phyloP scores from a whole-genome alignment of 1,140 invertebrate species.

The honey bee (Apis mellifera) region Amel_HAv3.1 CM009940.2:1951001-1951500 shows the following conservation, averaged over 20 bases:
- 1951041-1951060: conserved; percentile 75
- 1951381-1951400: conserved; percentile 46
- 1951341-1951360: conserved; percentile 80
- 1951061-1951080: conserved; percentile 82
- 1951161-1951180: conserved; percentile 81
- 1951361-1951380: conserved; percentile 70
- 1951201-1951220: conserved; percentile 7
- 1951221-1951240: conserved; percentile 20
- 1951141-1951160: conserved; percentile 80
- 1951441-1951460: conserved; percentile 10
- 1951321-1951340: conserved; percentile 81
- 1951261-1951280: conserved; percentile 27
- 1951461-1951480: conserved; percentile 44
- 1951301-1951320: conserved; percentile 78
- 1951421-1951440: neutral
- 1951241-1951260: conserved; percentile 52
- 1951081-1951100: conserved; percentile 80
- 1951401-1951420: neutral
- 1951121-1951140: conserved; percentile 80
- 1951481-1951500: conserved; percentile 44
- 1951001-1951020: conserved; percentile 72
- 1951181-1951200: conserved; percentile 9
- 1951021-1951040: conserved; percentile 69
- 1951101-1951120: conserved; percentile 79
- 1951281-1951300: conserved; percentile 27